These are phyloP conservation scores for Zeuzera pyrina DNA, from an alignment of 2,888 invertebrate species.

Conservation along the genomic window DNA sequence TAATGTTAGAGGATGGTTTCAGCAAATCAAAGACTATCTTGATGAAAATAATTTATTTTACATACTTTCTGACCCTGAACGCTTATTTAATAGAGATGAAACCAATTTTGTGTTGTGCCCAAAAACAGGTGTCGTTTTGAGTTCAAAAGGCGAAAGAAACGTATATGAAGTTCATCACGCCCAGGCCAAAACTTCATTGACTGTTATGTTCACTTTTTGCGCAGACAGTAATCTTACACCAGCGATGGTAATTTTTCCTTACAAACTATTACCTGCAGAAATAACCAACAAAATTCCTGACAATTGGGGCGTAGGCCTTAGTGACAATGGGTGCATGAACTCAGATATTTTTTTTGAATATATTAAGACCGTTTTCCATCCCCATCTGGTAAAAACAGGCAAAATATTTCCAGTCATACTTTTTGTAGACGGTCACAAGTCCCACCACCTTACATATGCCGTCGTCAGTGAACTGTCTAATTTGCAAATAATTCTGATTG, in stretches of 20 bases:
- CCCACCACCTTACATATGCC: conserved; percentile 4
- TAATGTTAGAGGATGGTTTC: conserved; percentile 26
- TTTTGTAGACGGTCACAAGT: conserved; percentile 6
- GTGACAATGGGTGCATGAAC: conserved; percentile 6
- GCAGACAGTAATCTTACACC: conserved; percentile 29
- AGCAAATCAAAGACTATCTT: conserved; percentile 21
- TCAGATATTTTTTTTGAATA: background rate
- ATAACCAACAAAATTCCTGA: conserved; percentile 26
- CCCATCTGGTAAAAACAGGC: too few relatives aligned
- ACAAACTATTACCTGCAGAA: conserved; percentile 25
- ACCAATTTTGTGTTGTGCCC: too few relatives aligned
- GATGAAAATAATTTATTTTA: conserved; percentile 17
- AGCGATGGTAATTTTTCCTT: conserved; percentile 34
- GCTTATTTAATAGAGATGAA: conserved; percentile 31
- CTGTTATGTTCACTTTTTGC: conserved; percentile 38
- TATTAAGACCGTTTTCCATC: too few relatives aligned
- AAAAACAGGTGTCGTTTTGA: too few relatives aligned
- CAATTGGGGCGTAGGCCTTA: conserved; percentile 24
- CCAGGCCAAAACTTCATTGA: conserved; percentile 29
- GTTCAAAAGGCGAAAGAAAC: conserved; percentile 23
- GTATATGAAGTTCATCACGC: conserved; percentile 37
- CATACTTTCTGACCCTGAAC: conserved; percentile 24
- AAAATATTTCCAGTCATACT: conserved; percentile 4
- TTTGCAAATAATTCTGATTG: conserved; percentile 4
- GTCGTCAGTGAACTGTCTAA: conserved; percentile 1